A percentile compares a stretch with the other conserved stretches of the same genome.
Conservation (phyloP, 2,888 invertebrate genomes). For the Podotricha telesiphe region DNA sequence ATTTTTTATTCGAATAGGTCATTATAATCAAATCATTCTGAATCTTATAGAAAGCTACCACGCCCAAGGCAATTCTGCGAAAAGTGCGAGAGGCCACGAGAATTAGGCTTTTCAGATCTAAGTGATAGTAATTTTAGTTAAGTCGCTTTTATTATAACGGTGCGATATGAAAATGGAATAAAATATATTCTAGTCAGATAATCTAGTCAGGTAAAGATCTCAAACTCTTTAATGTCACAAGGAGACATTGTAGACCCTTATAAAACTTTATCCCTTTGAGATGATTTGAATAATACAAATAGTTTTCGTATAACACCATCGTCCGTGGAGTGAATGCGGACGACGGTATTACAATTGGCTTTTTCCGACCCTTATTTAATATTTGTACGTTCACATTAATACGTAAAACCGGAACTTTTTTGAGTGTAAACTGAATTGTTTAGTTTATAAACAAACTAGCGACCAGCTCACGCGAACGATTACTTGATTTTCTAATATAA, state of each 20-base stretch:
- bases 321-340: conserved; percentile 43
- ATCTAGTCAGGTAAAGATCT: not conserved
- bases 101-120: no score
- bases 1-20: no score
- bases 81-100: no score
- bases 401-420: not conserved
- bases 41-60: no score
- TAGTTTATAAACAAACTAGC: not conserved
- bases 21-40: no score
- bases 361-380: conserved; percentile 32
- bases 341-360: conserved; percentile 36
- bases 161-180: no score
- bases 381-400: conserved; percentile 34
- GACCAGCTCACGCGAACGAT: no score
- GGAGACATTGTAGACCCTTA: conserved; percentile 36
- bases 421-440: not conserved
- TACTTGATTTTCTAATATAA: no score
- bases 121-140: no score
- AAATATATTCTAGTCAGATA: not conserved
- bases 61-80: no score
- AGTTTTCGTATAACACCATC: conserved; percentile 44
- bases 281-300: conserved; percentile 52
- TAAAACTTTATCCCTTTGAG: conserved; percentile 44
- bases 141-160: no score
- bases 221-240: conserved; percentile 17